Evolutionary conservation across 92 coral and sea anemone genomes (phyloP).

Genomic region (Porites cylindrica): DNA sequence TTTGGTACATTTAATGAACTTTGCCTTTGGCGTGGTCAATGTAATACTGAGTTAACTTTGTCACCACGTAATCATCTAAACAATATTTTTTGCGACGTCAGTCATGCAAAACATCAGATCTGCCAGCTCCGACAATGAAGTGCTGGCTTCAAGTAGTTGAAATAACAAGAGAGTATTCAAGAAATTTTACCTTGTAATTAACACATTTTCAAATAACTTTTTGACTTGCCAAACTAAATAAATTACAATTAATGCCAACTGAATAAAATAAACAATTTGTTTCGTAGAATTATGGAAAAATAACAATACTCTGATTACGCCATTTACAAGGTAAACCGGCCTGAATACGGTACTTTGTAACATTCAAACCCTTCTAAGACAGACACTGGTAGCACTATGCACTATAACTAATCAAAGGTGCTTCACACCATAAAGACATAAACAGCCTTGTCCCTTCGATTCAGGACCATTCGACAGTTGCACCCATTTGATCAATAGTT

Average conservation of each 20-base stretch:
- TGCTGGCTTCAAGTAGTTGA: no score
- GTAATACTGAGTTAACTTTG: no score
- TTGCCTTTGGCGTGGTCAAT: no score
- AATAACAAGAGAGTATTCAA: no score
- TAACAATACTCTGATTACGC: neutral
- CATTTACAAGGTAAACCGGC: no score
- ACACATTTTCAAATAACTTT: neutral
- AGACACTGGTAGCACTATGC: neutral
- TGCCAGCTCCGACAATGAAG: no score
- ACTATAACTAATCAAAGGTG: neutral
- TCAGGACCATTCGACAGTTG: neutral
- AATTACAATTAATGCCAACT: conserved; percentile 1
- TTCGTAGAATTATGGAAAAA: conserved; percentile 5
- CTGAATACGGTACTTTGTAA: no score
- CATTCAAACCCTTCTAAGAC: neutral
- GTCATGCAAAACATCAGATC: no score
- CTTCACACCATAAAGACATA: neutral
- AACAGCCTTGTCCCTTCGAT: neutral
- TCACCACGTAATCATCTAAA: no score
- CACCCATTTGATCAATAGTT: neutral
- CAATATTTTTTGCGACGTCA: no score
- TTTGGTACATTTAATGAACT: no score
- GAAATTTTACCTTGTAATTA: neutral
- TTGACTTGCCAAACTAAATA: neutral
- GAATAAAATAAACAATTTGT: neutral